phyloP scores from a whole-genome alignment of 2,888 invertebrate species.

The Agrotis ipsilon region DNA sequence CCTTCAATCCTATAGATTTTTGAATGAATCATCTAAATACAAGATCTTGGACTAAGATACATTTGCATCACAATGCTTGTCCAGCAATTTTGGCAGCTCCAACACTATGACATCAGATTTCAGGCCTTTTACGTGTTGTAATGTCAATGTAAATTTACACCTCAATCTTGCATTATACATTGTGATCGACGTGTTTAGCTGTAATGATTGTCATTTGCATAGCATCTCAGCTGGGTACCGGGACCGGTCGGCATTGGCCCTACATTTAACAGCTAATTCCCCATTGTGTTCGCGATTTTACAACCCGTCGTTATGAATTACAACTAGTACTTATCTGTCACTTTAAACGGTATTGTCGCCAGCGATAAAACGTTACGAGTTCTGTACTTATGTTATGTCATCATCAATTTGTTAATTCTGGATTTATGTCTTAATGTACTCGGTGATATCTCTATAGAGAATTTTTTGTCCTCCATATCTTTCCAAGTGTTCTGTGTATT shows the following conservation, averaged over 20 bases:
- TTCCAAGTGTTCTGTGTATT: too few relatives aligned
- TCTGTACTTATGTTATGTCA: slow-evolving; percentile 61
- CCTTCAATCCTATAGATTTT: background rate
- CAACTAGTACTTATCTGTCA: slow-evolving; percentile 75
- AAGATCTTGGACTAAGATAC: background rate
- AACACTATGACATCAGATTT: slow-evolving; percentile 42
- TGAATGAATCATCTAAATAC: background rate
- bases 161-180: slow-evolving; percentile 57
- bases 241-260: slow-evolving; percentile 71
- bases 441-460: background rate
- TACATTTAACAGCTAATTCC: slow-evolving; percentile 74
- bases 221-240: slow-evolving; percentile 45
- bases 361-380: slow-evolving; percentile 69
- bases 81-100: slow-evolving; percentile 9
- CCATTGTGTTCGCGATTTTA: slow-evolving; percentile 76
- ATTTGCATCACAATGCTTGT: background rate
- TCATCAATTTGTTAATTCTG: slow-evolving; percentile 52
- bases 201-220: slow-evolving; percentile 64
- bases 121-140: slow-evolving; percentile 51
- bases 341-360: slow-evolving; percentile 68
- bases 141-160: slow-evolving; percentile 60
- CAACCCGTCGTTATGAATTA: slow-evolving; percentile 79
- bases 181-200: slow-evolving; percentile 47
- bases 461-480: background rate
- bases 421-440: slow-evolving; percentile 42